Conservation (phyloP, 2,797 vertebrate genomes). For the Agapornis canus region DNA sequence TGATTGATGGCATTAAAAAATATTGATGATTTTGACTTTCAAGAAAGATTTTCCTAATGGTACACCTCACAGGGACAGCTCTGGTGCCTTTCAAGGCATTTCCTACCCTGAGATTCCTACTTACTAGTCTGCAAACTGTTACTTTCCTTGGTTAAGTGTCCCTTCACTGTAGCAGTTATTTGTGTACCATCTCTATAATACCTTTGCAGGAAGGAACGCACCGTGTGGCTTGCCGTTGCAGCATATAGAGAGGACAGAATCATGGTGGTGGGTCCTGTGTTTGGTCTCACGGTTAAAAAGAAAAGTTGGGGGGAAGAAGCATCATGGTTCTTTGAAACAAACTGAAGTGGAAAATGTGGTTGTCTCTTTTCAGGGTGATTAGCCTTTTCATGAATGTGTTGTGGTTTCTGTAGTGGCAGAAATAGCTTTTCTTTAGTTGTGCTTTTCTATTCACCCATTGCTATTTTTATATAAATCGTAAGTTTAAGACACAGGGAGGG, state of each 20-base stretch:
- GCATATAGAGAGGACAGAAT: background rate
- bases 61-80: background rate
- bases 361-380: background rate
- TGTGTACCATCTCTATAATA: background rate
- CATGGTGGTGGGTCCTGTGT: background rate
- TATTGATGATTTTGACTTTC: background rate
- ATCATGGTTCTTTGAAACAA: background rate
- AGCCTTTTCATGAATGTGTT: background rate
- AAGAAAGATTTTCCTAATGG: background rate
- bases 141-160: background rate
- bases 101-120: background rate
- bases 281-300: background rate
- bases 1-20: background rate
- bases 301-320: background rate
- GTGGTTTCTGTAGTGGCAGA: background rate
- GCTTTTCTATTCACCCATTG: background rate
- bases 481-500: background rate
- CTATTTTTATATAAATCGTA: background rate
- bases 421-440: background rate
- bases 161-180: background rate
- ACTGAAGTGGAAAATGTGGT: background rate
- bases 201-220: background rate
- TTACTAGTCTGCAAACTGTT: background rate
- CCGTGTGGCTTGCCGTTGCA: background rate
- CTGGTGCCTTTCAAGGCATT: background rate